Percentiles rank a stretch among this genome's conserved stretches.
Conservation (phyloP, 2,888 invertebrate genomes). For the Galerucella pusilla region DNA sequence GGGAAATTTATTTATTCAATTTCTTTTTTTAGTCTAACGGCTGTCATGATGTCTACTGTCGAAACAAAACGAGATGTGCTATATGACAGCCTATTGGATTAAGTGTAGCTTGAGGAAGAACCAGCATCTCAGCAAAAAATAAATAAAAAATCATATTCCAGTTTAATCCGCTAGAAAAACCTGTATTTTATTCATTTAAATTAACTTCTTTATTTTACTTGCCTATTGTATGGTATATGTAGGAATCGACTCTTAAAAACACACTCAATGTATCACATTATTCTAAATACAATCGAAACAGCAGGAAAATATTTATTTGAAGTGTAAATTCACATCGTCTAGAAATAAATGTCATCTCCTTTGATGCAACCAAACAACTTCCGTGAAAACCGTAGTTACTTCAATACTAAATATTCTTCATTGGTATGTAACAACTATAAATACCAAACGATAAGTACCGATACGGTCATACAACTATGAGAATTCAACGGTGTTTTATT, state of each 20-base stretch:
- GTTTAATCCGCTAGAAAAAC: too few relatives aligned
- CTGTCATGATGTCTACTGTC: too few relatives aligned
- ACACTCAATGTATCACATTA: neutral
- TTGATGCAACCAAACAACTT: constrained; percentile 7
- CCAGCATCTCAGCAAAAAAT: too few relatives aligned
- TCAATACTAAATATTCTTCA: constrained; percentile 9
- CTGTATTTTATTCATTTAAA: too few relatives aligned
- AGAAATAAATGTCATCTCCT: neutral
- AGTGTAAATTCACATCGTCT: neutral
- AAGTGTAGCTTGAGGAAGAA: too few relatives aligned
- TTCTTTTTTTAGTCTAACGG: too few relatives aligned
- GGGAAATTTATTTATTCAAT: too few relatives aligned
- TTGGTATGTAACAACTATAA: constrained; percentile 5
- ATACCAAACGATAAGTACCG: constrained; percentile 9
- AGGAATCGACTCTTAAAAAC: neutral
- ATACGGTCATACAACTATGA: constrained; percentile 13
- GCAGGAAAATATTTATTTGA: neutral
- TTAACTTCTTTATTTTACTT: neutral
- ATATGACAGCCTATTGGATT: too few relatives aligned
- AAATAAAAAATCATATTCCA: too few relatives aligned
- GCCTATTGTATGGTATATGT: neutral
- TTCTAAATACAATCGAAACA: neutral
- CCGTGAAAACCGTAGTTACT: neutral
- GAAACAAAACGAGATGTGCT: too few relatives aligned
- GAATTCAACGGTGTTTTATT: constrained; percentile 36